Evolutionary conservation across 2,113 vertebrate species (phyloP), one percentile per base, ranked within the genome.

Genomic region (Acanthochromis polyacanthus): DNA sequence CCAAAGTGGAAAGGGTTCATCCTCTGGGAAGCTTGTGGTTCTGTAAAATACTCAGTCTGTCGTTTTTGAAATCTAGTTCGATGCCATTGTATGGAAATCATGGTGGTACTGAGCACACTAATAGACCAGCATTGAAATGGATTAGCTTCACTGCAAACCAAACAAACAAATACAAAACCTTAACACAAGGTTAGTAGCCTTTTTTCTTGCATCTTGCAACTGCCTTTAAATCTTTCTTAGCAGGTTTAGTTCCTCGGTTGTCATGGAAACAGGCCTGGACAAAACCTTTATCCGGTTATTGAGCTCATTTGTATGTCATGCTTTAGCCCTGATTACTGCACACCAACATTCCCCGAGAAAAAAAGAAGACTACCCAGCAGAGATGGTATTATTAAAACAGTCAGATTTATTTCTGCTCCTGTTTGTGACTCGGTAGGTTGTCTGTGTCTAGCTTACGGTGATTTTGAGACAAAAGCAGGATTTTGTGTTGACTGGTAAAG

Each of bases 221-320:
- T 45, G 8, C 15, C 15, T 48, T 3, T 10, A 45, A 10, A 7
- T 25, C 3, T 46, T 10, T 15, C 4, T 11, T 0, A 3, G 30
- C 20, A 16, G 19, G 1, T 15, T 20, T 66, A n/a, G 43, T 32
- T 67, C 50, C 30, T n/a, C 15, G 12, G 58, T 83, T 62, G 72
- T 57, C 64, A 75, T 75, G 78, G 78, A 52, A 71, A 78, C 60
- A 36, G 22, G 22, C 56, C 38, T 32, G 53, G 68, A 61, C 32
- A 68, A 68, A 69, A 57, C 19, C 25, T 23, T 10, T 20, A 23
- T 43, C 62, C 15, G 6, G 17, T n/a, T 60, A 43, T 74, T 43
- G 22, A 53, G 55, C 52, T 68, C 20, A 28, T 67, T 45, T 59
- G 51, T 10, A 30, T 70, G 59, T 63, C 59, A 36, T 53, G 77